Evolutionary conservation across 2,797 vertebrate genomes (phyloP), one percentile per base, ranked within the genome.

Genomic region (Gastrophryne carolinensis): DNA sequence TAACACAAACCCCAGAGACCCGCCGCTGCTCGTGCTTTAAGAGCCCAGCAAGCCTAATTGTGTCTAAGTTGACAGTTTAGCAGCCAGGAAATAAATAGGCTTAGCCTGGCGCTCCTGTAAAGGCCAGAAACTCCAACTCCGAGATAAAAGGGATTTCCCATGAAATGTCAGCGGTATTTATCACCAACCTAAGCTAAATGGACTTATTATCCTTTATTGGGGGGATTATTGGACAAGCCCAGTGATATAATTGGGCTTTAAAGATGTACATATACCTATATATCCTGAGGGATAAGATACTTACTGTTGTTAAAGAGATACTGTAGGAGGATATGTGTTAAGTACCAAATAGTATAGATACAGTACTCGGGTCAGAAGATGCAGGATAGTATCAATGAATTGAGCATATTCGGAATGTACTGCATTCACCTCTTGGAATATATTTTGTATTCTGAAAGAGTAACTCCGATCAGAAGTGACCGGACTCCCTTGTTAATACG

Each of bases 51-150:
- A 26, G 74, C 21, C 49, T 70, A 63, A 77, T 63, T 62, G 73
- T 62, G 57, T 63, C 44, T 61, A 60, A 60, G 56, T 69, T 61
- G 26, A 65, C 65, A 76, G 47, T 69, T 52, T 69, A 66, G 27
- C 56, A 10, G 39, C 12, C 23, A n/a, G 17, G 27, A 76, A 47
- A 76, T 62, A 52, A 68, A 69, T 62, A 26, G 44, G 53, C 24
- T 62, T 32, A 26, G 41, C 32, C 35, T 47, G 10, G 23, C 9
- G n/a, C 37, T 37, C n/a, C 34, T 41, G 35, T n/a, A 4, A 34
- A 30, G 21, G n/a, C 23, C 29, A 19, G 24, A 39, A 58, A 11
- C 2, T 44, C 10, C 53, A 35, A 15, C 10, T 30, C 21, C 19
- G 29, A 3, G 21, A 19, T 21, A 47, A n/a, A n/a, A 57, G 13